Conservation (phyloP, 2,113 vertebrate genomes). For the Callipepla californica region DNA sequence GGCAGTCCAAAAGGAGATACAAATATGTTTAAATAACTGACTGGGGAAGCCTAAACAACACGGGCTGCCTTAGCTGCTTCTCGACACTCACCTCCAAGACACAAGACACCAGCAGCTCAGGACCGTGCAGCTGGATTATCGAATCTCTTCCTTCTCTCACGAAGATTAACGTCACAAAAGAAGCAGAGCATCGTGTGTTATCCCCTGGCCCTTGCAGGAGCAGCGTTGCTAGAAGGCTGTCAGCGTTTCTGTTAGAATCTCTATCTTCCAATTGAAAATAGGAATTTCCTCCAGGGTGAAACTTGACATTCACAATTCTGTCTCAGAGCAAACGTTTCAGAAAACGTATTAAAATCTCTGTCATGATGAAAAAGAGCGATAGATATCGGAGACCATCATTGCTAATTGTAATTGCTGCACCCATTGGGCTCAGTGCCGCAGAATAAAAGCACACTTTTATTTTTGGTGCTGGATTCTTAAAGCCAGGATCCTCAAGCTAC, state of each 20-base stretch:
- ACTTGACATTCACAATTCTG: not conserved
- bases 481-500: not conserved
- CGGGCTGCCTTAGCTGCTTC: constrained; percentile 12
- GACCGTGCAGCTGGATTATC: not conserved
- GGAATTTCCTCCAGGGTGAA: not conserved
- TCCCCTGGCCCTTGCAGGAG: fast-evolving
- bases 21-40: constrained; percentile 24
- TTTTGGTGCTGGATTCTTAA: not conserved
- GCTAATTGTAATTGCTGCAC: not conserved
- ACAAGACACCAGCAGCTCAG: not conserved
- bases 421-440: not conserved
- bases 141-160: not conserved
- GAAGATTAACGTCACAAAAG: not conserved
- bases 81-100: constrained; percentile 11
- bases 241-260: not conserved
- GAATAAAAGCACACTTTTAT: not conserved
- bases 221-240: not conserved
- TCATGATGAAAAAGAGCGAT: not conserved
- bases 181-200: not conserved
- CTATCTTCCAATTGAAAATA: fast-evolving
- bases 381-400: not conserved
- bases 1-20: not conserved
- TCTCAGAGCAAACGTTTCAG: not conserved
- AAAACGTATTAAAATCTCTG: not conserved
- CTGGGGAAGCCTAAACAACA: not conserved